phyloP scores from a whole-genome alignment of 2,888 invertebrate species.

The Nephrotoma guestfalica region DNA sequence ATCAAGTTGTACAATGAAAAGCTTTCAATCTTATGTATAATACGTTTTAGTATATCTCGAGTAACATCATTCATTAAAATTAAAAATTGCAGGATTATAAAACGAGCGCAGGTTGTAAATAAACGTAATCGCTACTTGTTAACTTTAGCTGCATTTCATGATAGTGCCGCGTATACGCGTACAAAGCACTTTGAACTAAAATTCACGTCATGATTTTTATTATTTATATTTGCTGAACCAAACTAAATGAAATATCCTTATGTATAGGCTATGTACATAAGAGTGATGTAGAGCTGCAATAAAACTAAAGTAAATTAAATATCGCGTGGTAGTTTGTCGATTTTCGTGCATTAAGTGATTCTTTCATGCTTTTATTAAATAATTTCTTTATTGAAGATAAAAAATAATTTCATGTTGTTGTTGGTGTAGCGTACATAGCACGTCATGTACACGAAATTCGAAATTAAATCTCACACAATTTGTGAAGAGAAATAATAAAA shows the following conservation, averaged over 20 bases:
- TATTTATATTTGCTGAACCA: neutral
- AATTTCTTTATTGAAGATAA: neutral
- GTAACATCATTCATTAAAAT: neutral
- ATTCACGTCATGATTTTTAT: neutral
- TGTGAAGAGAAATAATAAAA: neutral
- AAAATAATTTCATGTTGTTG: neutral
- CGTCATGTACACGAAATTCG: neutral
- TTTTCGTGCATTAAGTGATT: neutral
- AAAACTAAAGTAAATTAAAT: neutral
- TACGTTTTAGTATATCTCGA: too few relatives aligned
- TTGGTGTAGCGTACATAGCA: neutral
- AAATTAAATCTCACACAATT: neutral
- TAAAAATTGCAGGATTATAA: neutral
- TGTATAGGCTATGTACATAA: too few relatives aligned
- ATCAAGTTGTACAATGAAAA: too few relatives aligned
- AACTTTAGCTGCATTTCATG: neutral
- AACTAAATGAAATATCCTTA: neutral
- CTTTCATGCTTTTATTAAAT: neutral
- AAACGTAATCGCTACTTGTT: neutral
- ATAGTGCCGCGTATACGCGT: neutral
- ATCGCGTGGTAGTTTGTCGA: neutral
- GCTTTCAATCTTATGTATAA: too few relatives aligned
- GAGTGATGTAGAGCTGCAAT: neutral
- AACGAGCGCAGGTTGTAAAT: neutral
- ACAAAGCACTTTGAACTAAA: neutral